Base-by-base conservation (phyloP, 2,113 vertebrate genomes). In the Lepisosteus oculatus region DNA sequence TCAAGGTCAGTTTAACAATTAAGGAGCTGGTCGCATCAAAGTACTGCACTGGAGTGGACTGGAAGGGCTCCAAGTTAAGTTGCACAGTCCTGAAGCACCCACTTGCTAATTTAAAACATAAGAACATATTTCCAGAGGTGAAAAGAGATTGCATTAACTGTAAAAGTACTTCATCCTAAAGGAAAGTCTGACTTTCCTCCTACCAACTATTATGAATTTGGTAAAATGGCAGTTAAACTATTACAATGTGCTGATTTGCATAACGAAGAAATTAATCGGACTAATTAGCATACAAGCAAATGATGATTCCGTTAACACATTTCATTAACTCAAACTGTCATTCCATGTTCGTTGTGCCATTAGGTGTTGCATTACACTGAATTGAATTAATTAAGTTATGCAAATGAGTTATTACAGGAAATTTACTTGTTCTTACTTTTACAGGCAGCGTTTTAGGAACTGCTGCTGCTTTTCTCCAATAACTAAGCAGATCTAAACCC, bases 281-380 rank as follows among this genome's bases (percentile, higher is more conserved):
- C 89, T 92, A 92, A 93, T 93, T 93, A 92, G 91, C 89, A 91
- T 91, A 93, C 90, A 93, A 90, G 87, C 89, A 92, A 92, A 92
- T 91, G 89, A 92, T 90, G 90, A 93, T 92, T 91, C 89, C 90
- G 90, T 92, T 92, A 91, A 92, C 91, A 92, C 90, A 92, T 91
- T 93, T 93, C 91, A 92, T 92, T 91, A 92, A 91, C 90, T 93
- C 90, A 88, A 90, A 92, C 88, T 90, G 89, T 93, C 90, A 93
- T 93, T 93, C 86, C 84, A 85, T 89, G 85, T 92, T 91, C 81
- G 81, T 86, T 75, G 76, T 81, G 88, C 72, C 90, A 87, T 87
- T 91, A 85, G 79, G 86, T 84, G 90, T 87, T 89, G 90, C 87
- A 91, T 93, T 91, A 91, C 89, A 92, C 92, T 93, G 90, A 89